Percentiles rank a stretch among this genome's conserved stretches.
Conservation (phyloP, 2,888 invertebrate species). For the Sclerodermus sp. region DNA sequence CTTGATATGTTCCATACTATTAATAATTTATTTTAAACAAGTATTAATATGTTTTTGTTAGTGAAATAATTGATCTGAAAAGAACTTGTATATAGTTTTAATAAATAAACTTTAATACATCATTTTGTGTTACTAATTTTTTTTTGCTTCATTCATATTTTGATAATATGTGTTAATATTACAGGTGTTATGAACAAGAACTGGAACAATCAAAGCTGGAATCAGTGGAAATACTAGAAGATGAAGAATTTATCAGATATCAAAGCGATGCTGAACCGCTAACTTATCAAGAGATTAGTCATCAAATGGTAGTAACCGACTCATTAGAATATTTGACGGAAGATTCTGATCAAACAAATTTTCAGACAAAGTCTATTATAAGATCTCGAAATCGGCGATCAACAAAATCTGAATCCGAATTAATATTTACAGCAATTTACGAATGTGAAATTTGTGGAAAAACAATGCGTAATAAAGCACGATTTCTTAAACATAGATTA, state of each 20-base stretch:
- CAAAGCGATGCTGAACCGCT: conserved; percentile 18
- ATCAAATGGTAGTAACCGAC: conserved; percentile 24
- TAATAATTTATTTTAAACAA: too few relatives aligned
- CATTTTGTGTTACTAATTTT: too few relatives aligned
- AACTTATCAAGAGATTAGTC: conserved; percentile 19
- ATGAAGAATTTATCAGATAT: conserved; percentile 21
- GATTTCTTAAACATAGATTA: conserved; percentile 31
- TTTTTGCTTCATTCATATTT: too few relatives aligned
- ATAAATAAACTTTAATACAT: too few relatives aligned
- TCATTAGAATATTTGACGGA: conserved; percentile 10
- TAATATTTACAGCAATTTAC: conserved; percentile 20
- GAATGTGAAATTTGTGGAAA: conserved; percentile 38
- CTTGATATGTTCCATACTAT: too few relatives aligned
- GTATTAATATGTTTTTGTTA: too few relatives aligned
- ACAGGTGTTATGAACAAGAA: conserved; percentile 23
- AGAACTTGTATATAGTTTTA: too few relatives aligned
- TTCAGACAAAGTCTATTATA: too few relatives aligned
- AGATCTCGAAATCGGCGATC: too few relatives aligned
- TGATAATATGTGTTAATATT: conserved; percentile 22
- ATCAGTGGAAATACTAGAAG: conserved; percentile 14
- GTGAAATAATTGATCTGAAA: too few relatives aligned
- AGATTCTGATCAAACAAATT: too few relatives aligned
- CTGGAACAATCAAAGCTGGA: conserved; percentile 12
- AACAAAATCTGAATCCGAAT: conserved; percentile 1
- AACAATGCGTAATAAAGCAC: conserved; percentile 27